phyloP scores from a whole-genome alignment of 2,797 vertebrate genomes.

The Acanthurus tractus region DNA sequence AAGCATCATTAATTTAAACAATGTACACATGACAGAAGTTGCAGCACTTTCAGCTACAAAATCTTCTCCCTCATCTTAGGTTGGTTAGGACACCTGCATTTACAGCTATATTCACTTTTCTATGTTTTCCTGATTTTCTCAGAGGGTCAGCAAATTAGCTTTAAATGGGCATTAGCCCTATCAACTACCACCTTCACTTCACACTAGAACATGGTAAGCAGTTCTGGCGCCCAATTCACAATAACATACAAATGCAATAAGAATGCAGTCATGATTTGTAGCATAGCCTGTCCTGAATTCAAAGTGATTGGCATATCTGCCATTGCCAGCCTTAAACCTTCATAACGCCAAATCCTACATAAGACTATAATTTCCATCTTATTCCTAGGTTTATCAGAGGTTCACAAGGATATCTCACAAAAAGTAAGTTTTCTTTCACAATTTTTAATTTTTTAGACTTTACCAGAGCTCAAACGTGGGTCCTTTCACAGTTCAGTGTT shows the following conservation, averaged over 20 bases:
- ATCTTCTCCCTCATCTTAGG: background rate
- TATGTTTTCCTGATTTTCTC: background rate
- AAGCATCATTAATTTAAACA: too few relatives aligned
- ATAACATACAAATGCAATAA: too few relatives aligned
- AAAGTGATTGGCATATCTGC: too few relatives aligned
- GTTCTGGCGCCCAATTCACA: too few relatives aligned
- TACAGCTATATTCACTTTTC: background rate
- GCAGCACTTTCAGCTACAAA: background rate
- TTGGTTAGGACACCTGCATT: background rate
- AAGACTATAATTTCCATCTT: background rate
- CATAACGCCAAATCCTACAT: background rate
- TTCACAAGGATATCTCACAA: background rate
- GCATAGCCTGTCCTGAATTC: too few relatives aligned
- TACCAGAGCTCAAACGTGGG: slow-evolving; percentile 10
- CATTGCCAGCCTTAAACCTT: too few relatives aligned
- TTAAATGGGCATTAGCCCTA: background rate
- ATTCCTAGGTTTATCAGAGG: slow-evolving; percentile 2
- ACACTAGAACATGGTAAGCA: background rate
- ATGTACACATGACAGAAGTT: background rate
- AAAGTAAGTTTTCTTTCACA: slow-evolving; percentile 18
- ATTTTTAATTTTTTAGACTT: slow-evolving; percentile 31
- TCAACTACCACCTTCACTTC: background rate
- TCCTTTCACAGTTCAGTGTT: slow-evolving; percentile 42
- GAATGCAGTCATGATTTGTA: too few relatives aligned
- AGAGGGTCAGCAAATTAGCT: too few relatives aligned